Evolutionary conservation across 2,113 vertebrate genomes (phyloP).

Genomic region (Mobula hypostoma): DNA sequence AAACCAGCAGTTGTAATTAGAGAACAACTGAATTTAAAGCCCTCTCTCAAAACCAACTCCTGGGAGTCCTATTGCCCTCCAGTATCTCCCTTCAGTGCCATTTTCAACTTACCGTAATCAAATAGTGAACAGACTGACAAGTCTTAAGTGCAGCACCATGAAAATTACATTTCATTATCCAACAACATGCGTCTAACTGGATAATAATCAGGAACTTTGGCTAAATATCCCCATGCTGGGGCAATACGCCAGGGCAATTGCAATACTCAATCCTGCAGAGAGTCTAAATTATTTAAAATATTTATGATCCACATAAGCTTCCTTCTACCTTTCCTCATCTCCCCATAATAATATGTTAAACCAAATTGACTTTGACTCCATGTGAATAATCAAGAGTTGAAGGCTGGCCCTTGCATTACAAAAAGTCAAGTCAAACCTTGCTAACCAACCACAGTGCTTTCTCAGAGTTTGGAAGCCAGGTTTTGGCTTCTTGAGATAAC

Average conservation of each 20-base stretch:
- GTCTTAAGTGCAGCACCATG: no score
- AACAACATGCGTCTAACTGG: background rate
- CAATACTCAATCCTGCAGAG: background rate
- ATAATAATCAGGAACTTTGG: background rate
- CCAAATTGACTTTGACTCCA: no score
- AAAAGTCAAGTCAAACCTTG: background rate
- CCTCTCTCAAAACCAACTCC: background rate
- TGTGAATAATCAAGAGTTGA: background rate
- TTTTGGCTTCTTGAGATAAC: background rate
- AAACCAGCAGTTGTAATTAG: background rate
- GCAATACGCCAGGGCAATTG: background rate
- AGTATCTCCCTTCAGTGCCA: background rate
- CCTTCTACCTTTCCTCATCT: background rate
- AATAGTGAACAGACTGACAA: background rate
- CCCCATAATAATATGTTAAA: background rate
- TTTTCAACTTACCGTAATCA: background rate
- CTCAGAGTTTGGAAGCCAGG: background rate
- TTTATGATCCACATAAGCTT: background rate
- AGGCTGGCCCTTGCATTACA: background rate
- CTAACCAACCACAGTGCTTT: background rate
- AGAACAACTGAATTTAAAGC: background rate
- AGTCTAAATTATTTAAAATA: background rate
- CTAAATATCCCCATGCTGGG: background rate
- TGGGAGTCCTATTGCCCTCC: background rate
- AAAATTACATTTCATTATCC: background rate